Conservation (phyloP, 2,797 vertebrate species). For the Acipenser transmontanus region DNA sequence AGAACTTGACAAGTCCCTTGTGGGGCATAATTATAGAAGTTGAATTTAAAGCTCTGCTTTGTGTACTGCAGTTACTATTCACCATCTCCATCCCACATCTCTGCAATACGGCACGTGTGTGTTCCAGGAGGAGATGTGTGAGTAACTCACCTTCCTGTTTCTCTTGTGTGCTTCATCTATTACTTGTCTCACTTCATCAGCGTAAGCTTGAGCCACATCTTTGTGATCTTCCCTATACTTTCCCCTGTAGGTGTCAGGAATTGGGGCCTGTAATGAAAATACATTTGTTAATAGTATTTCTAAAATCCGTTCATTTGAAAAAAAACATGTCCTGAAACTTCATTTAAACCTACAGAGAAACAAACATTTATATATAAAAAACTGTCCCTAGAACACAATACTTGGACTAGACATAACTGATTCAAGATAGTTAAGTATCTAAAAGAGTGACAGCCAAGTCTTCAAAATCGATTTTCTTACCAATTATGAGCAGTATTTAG, state of each 20-base stretch:
- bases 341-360: too few relatives aligned
- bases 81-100: not conserved
- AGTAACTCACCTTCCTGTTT: conserved; percentile 67
- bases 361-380: too few relatives aligned
- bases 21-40: too few relatives aligned
- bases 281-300: not conserved
- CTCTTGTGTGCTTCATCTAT: conserved; percentile 66
- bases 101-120: not conserved
- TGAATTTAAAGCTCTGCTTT: not conserved
- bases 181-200: conserved; percentile 66
- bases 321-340: too few relatives aligned
- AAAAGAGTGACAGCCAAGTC: too few relatives aligned
- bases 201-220: conserved; percentile 71
- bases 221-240: conserved; percentile 72
- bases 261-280: conserved; percentile 64
- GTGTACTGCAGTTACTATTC: not conserved
- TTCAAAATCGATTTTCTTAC: too few relatives aligned
- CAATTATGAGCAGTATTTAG: too few relatives aligned
- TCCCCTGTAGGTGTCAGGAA: conserved; percentile 86
- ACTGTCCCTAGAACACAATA: too few relatives aligned
- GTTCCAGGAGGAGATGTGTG: not conserved
- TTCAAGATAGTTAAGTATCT: too few relatives aligned
- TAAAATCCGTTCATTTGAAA: too few relatives aligned
- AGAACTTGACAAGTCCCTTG: too few relatives aligned
- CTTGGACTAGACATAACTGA: too few relatives aligned